Conservation (phyloP, 2,888 invertebrate species). For the Tipula unca region DNA sequence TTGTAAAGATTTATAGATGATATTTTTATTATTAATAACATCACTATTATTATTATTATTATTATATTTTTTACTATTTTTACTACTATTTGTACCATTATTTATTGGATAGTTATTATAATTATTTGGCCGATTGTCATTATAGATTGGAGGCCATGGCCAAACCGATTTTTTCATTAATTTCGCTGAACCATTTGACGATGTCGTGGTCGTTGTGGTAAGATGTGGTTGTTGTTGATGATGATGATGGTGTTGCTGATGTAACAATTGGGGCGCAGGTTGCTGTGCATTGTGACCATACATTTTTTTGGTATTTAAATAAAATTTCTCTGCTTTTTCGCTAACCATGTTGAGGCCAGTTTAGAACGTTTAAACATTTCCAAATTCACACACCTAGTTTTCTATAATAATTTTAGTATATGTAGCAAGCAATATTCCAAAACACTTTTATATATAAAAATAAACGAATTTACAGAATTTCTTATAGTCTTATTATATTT, state of each 20-base stretch:
- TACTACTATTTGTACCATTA: not conserved
- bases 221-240: not conserved
- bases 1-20: not conserved
- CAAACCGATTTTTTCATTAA: slow-evolving; percentile 14
- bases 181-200: slow-evolving; percentile 1
- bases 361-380: not conserved
- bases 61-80: slow-evolving; percentile 1
- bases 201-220: not conserved
- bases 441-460: not conserved
- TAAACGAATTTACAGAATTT: not conserved
- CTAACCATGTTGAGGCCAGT: slow-evolving; percentile 15
- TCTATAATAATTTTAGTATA: not conserved
- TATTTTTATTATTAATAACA: slow-evolving; percentile 14
- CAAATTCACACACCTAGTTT: not conserved
- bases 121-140: not conserved
- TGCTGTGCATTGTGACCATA: not conserved
- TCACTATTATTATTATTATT: not conserved
- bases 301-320: slow-evolving; percentile 17
- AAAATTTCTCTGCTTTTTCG: slow-evolving; percentile 14
- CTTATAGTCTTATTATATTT: not conserved
- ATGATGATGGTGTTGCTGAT: not conserved
- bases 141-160: not conserved
- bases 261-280: not conserved
- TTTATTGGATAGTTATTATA: not conserved
- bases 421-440: not conserved